A percentile compares a stretch with the other conserved stretches of the same genome.
These are phyloP conservation scores for Zosterops borbonicus DNA, from an alignment of 2,113 vertebrate genomes.

Conservation along the genomic window DNA sequence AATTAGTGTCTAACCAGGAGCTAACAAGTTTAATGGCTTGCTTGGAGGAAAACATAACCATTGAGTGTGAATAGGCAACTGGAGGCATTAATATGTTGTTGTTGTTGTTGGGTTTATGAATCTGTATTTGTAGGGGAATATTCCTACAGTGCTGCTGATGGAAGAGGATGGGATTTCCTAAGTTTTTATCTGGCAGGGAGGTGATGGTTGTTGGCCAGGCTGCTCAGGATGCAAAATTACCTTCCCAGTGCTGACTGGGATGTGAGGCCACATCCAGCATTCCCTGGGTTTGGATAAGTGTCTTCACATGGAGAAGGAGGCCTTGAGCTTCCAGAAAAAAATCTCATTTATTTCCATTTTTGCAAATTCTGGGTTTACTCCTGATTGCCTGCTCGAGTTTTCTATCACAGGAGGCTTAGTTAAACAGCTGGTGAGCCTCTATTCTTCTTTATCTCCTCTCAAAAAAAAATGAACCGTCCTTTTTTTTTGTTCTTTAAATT, in stretches of 20 bases:
- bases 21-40: constrained; percentile 69
- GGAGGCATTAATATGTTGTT: constrained; percentile 10
- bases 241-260: background rate
- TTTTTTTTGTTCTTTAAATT: background rate
- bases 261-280: background rate
- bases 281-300: accelerated
- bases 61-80: constrained; percentile 54
- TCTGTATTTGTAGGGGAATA: background rate
- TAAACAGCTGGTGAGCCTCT: background rate
- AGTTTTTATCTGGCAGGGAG: accelerated
- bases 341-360: constrained; percentile 36
- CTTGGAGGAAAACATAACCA: constrained; percentile 53
- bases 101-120: background rate
- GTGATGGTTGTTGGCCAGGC: accelerated
- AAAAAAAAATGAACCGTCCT: background rate
- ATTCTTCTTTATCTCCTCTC: background rate
- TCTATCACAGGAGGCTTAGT: background rate
- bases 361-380: background rate
- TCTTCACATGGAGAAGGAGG: background rate
- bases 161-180: background rate
- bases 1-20: constrained; percentile 62
- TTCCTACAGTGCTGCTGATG: background rate
- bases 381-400: constrained; percentile 13
- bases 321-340: background rate
- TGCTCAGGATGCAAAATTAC: background rate